Percentiles rank a stretch among this genome's conserved stretches.
These are phyloP conservation scores for Polylopha cassiicola DNA, from an alignment of 2,888 invertebrate genomes.

Conservation along the genomic window DNA sequence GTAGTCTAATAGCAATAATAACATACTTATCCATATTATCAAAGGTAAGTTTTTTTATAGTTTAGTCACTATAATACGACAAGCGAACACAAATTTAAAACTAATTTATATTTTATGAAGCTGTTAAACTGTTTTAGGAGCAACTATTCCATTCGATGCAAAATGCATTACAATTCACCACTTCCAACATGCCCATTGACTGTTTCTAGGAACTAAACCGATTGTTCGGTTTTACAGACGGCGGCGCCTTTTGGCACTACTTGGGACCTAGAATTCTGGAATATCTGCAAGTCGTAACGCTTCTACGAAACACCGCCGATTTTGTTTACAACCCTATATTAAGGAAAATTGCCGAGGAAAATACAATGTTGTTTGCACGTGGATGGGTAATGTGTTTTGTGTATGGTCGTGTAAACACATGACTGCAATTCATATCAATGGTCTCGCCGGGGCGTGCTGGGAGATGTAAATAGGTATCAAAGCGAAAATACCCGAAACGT, in stretches of 20 bases:
- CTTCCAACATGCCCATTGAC: slow-evolving; percentile 42
- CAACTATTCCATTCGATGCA: no score
- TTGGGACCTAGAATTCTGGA: slow-evolving; percentile 29
- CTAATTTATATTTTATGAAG: no score
- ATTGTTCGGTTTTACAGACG: slow-evolving; percentile 56
- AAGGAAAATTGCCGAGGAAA: slow-evolving; percentile 38
- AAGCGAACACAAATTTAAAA: no score
- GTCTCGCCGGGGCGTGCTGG: slow-evolving; percentile 11
- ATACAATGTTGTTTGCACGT: slow-evolving; percentile 25
- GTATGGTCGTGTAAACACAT: slow-evolving; percentile 13
- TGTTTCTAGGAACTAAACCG: slow-evolving; percentile 50
- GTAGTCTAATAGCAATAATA: no score
- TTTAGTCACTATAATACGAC: no score
- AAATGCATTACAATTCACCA: slow-evolving; percentile 27
- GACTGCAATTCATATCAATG: slow-evolving; percentile 16
- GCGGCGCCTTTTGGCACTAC: slow-evolving; percentile 44
- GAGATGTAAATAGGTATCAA: slow-evolving; percentile 12
- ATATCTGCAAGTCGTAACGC: slow-evolving; percentile 34
- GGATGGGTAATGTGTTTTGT: slow-evolving; percentile 10
- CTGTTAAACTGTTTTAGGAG: no score
- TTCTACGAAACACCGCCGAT: slow-evolving; percentile 33
- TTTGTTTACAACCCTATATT: slow-evolving; percentile 35
- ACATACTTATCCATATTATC: no score
- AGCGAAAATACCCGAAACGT: slow-evolving; percentile 20
- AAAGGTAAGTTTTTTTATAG: no score